phyloP scores from a whole-genome alignment of 2,797 vertebrate species.

The Gorsachius magnificus region DNA sequence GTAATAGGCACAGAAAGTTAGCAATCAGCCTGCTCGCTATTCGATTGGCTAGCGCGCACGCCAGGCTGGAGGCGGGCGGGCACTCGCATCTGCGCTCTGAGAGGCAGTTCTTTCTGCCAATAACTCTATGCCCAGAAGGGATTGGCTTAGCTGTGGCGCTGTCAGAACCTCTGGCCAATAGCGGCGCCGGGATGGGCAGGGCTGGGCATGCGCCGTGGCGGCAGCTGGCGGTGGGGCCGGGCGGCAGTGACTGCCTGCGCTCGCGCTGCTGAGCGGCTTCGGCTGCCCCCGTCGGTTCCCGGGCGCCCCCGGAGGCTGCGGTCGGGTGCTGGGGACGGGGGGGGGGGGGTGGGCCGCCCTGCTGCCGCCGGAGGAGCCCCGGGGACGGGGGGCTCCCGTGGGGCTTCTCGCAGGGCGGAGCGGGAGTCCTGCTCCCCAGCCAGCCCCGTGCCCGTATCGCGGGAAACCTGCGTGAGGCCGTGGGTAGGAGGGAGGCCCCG shows the following conservation, averaged over 20 bases:
- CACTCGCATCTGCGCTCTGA: fast-evolving
- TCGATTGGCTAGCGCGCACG: fast-evolving
- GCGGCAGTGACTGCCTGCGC: fast-evolving
- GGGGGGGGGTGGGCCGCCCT: too few relatives aligned
- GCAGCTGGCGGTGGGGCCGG: too few relatives aligned
- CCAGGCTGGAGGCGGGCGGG: fast-evolving
- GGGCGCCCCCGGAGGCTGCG: not conserved
- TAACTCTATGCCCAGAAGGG: fast-evolving
- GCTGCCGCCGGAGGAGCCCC: not conserved
- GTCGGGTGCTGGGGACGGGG: too few relatives aligned
- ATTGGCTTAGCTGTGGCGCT: not conserved
- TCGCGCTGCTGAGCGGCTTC: too few relatives aligned
- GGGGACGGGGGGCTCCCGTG: not conserved
- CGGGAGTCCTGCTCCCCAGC: not conserved
- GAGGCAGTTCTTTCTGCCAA: fast-evolving
- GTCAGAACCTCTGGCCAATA: not conserved
- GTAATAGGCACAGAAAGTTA: fast-evolving
- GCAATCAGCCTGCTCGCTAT: fast-evolving
- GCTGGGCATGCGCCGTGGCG: not conserved
- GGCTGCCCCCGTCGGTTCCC: fast-evolving
- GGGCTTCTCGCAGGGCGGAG: not conserved
- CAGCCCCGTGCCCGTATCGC: too few relatives aligned
- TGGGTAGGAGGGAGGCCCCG: not conserved
- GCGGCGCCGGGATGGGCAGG: not conserved
- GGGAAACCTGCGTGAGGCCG: too few relatives aligned